phyloP scores from a whole-genome alignment of 2,113 vertebrate genomes.

The Triplophysa dalaica region DNA sequence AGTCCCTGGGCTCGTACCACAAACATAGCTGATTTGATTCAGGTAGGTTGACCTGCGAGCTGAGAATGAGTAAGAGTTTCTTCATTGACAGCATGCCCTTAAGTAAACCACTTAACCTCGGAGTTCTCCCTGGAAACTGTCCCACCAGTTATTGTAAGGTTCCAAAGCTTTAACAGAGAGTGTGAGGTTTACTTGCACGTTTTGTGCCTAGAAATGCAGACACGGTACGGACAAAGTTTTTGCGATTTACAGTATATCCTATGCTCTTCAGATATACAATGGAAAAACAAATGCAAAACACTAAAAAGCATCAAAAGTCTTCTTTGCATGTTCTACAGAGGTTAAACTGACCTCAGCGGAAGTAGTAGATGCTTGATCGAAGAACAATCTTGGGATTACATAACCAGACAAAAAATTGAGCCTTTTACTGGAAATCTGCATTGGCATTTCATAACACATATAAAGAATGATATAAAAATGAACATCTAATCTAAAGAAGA shows the following conservation, averaged over 20 bases:
- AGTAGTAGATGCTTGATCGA: too few species aligned
- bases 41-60: not conserved
- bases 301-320: not conserved
- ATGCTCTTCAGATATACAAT: not conserved
- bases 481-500: too few species aligned
- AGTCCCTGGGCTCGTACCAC: not conserved
- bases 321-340: not conserved
- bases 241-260: not conserved
- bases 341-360: not conserved
- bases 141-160: not conserved
- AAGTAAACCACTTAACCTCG: not conserved
- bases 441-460: too few species aligned
- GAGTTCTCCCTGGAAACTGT: not conserved
- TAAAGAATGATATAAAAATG: too few species aligned
- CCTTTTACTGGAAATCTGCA: too few species aligned
- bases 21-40: not conserved
- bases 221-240: not conserved
- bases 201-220: not conserved
- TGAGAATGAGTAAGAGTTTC: not conserved
- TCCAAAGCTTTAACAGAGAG: not conserved
- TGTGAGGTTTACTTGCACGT: not conserved
- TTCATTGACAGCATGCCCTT: not conserved
- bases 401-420: too few species aligned
- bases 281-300: not conserved
- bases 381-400: too few species aligned